A percentile compares a stretch with the other conserved stretches of the same genome.
Conservation (phyloP, 2,888 invertebrate species). For the Poecilus cupreus region DNA sequence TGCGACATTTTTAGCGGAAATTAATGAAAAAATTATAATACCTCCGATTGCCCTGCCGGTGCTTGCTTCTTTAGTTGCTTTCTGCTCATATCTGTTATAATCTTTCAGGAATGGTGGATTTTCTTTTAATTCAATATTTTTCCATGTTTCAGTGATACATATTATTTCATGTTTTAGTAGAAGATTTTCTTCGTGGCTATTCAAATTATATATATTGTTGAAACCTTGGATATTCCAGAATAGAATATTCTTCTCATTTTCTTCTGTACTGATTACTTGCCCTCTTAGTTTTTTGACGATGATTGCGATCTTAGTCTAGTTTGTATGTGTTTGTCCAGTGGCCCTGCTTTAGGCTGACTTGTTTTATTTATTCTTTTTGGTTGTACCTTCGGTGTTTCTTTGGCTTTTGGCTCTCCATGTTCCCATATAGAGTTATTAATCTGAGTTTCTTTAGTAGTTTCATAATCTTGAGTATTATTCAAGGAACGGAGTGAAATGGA, state of each 20-base stretch:
- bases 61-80: conserved; percentile 2
- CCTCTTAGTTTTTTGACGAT: not conserved
- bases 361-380: not conserved
- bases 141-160: not conserved
- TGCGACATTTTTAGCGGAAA: not conserved
- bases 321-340: not conserved
- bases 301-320: not conserved
- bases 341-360: not conserved
- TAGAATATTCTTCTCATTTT: not conserved
- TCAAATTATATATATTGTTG: not conserved
- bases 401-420: not conserved
- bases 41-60: not conserved
- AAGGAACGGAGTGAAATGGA: too few species aligned
- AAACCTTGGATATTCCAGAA: conserved; percentile 17
- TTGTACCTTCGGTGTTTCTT: not conserved
- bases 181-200: not conserved
- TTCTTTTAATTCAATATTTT: not conserved
- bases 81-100: conserved; percentile 4
- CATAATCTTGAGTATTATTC: too few species aligned
- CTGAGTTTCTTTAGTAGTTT: too few species aligned
- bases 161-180: conserved; percentile 5
- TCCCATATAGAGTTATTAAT: too few species aligned
- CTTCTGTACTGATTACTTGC: not conserved
- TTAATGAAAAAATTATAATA: not conserved
- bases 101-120: not conserved